phyloP scores from a whole-genome alignment of 2,797 vertebrate genomes.

The Pseudopleuronectes americanus region DNA sequence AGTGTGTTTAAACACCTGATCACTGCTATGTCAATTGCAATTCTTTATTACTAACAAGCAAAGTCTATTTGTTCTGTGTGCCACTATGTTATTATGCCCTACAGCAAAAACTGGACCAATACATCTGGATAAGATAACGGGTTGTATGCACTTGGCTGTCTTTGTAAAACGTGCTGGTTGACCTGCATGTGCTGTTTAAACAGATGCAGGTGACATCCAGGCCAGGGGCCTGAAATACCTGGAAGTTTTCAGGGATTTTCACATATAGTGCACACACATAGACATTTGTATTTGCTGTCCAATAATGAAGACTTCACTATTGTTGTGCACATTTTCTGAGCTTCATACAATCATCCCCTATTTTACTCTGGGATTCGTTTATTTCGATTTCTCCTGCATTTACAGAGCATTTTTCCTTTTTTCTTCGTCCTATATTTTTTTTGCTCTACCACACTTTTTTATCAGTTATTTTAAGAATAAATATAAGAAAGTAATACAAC shows the following conservation, averaged over 20 bases:
- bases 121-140: conserved; percentile 11
- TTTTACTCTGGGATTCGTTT: no score
- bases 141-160: conserved; percentile 13
- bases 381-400: no score
- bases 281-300: no score
- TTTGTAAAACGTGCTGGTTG: conserved; percentile 17
- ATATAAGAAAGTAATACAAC: no score
- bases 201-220: conserved; percentile 26
- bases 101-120: conserved; percentile 20
- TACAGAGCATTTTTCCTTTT: no score
- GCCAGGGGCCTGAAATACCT: conserved; percentile 18
- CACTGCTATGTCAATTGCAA: not conserved
- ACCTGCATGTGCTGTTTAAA: conserved; percentile 45
- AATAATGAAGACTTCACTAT: no score
- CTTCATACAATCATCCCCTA: no score
- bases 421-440: no score
- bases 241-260: conserved; percentile 19
- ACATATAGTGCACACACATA: not conserved
- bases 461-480: no score
- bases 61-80: not conserved
- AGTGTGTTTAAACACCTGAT: not conserved
- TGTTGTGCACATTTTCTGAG: no score
- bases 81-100: not conserved
- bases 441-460: no score
- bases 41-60: not conserved